These are phyloP conservation scores for Schizaphis graminum DNA, from an alignment of 2,888 invertebrate species.

Conservation along the genomic window DNA sequence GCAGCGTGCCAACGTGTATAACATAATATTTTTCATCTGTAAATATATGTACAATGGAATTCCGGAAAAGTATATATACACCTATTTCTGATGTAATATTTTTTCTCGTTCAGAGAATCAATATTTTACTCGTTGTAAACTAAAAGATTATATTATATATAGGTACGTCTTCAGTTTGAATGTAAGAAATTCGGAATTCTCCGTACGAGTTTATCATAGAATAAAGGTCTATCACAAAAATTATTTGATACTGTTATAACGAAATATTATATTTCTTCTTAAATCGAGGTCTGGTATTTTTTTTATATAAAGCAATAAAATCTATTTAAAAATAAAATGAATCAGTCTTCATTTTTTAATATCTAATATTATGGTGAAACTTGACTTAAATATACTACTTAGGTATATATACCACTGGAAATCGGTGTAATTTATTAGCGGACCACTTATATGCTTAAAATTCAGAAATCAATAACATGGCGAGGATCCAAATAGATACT, in stretches of 20 bases:
- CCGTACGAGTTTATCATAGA: no score
- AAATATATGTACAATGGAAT: neutral
- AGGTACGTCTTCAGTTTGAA: neutral
- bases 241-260: neutral
- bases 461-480: neutral
- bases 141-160: neutral
- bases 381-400: neutral
- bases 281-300: neutral
- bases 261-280: neutral
- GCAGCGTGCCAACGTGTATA: neutral
- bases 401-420: neutral
- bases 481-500: neutral
- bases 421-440: neutral
- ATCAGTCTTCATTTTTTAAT: neutral
- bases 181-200: neutral
- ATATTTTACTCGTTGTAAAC: neutral
- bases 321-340: neutral
- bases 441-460: neutral
- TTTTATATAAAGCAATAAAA: neutral
- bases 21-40: conserved; percentile 2
- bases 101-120: neutral
- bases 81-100: neutral
- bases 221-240: neutral
- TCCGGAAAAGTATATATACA: neutral
- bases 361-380: neutral